phyloP scores from a whole-genome alignment of 1,140 invertebrate species.

The Aphaenogaster rudis region DNA sequence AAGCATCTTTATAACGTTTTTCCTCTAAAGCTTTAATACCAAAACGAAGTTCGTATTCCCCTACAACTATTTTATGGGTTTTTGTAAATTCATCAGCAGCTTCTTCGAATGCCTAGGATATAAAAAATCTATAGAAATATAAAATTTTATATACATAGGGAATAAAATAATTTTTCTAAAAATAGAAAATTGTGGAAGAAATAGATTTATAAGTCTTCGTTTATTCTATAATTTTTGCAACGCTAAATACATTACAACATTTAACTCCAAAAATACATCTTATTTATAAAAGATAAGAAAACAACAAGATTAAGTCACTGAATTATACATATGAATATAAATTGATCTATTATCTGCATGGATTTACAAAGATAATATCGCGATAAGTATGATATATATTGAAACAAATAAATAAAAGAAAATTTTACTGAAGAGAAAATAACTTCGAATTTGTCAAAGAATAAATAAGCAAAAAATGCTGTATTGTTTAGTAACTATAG shows the following conservation, averaged over 20 bases:
- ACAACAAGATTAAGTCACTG: neutral
- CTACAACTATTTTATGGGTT: conserved; percentile 77
- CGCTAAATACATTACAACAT: conserved; percentile 1
- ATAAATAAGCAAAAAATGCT: neutral
- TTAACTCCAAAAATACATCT: neutral
- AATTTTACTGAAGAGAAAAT: neutral
- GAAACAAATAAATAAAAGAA: neutral
- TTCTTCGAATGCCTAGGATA: conserved; percentile 77
- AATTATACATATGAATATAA: neutral
- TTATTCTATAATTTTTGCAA: conserved; percentile 21
- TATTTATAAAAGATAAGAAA: neutral
- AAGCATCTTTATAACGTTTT: conserved; percentile 81
- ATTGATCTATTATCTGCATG: neutral
- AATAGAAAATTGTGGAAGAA: neutral
- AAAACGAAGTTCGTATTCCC: conserved; percentile 82
- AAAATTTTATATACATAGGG: neutral
- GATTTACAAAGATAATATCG: conserved; percentile 3
- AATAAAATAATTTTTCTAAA: neutral
- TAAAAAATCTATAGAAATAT: conserved; percentile 25
- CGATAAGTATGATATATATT: neutral
- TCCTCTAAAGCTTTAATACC: conserved; percentile 83
- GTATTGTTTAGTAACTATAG: neutral
- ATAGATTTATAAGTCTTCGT: conserved; percentile 7
- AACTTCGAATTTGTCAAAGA: neutral
- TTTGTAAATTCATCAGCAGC: conserved; percentile 77